phyloP scores from a whole-genome alignment of 2,888 invertebrate genomes.

The Philereme vetulata region DNA sequence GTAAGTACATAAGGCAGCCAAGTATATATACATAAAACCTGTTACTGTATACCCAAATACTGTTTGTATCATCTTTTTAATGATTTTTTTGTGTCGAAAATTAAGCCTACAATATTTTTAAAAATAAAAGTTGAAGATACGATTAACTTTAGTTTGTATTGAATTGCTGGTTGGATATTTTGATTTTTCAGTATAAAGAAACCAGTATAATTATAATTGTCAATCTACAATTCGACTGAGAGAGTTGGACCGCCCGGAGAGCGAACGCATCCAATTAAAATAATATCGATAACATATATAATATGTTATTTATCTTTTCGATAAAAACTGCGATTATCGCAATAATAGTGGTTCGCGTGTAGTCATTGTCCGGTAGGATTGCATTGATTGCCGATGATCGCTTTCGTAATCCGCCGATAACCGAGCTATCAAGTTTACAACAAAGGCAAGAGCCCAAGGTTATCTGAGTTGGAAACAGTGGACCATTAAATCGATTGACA shows the following conservation, averaged over 20 bases:
- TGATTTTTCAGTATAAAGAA: neutral
- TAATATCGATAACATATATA: slow-evolving; percentile 1
- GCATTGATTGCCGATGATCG: slow-evolving; percentile 51
- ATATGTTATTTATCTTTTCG: slow-evolving; percentile 16
- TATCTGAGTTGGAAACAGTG: slow-evolving; percentile 39
- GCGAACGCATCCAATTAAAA: slow-evolving; percentile 9
- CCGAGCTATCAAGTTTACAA: slow-evolving; percentile 49
- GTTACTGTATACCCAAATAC: too few species aligned
- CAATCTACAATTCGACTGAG: neutral
- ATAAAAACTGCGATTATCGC: slow-evolving; percentile 31
- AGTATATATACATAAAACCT: too few species aligned
- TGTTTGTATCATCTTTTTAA: too few species aligned
- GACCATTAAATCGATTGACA: slow-evolving; percentile 38
- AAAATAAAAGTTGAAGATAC: too few species aligned
- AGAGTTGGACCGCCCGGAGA: slow-evolving; percentile 4
- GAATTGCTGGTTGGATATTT: too few species aligned
- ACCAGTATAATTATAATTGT: neutral
- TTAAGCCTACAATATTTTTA: too few species aligned
- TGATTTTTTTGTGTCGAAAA: too few species aligned
- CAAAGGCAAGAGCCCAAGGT: slow-evolving; percentile 51
- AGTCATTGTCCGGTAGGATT: slow-evolving; percentile 46
- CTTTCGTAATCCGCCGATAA: slow-evolving; percentile 59
- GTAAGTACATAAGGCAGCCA: too few species aligned
- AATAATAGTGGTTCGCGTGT: slow-evolving; percentile 33
- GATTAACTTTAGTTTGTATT: too few species aligned